These are phyloP conservation scores for Erebia aethiops DNA, from an alignment of 2,888 invertebrate genomes.

Conservation along the genomic window DNA sequence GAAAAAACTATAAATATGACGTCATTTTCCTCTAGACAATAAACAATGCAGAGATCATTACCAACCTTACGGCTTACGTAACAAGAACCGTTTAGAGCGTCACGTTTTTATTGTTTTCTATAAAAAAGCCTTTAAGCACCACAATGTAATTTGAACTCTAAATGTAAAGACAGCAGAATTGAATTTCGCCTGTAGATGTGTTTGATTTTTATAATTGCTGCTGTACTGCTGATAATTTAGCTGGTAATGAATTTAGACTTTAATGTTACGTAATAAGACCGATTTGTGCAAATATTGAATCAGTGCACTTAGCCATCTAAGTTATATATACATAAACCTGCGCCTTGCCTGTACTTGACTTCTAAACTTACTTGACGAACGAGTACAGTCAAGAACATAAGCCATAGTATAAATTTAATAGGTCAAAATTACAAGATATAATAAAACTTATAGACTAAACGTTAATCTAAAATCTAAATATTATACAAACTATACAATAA, in stretches of 20 bases:
- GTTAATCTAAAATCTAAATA: too few species aligned
- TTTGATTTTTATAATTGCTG: constrained; percentile 20
- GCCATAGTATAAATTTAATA: too few species aligned
- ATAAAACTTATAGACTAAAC: too few species aligned
- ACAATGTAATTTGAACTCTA: constrained; percentile 16
- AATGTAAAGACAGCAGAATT: background rate
- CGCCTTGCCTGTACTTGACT: constrained; percentile 67
- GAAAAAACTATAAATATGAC: constrained; percentile 37
- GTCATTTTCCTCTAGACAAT: constrained; percentile 25
- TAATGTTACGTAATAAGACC: constrained; percentile 5
- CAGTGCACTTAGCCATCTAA: constrained; percentile 41
- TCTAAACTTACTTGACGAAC: constrained; percentile 67
- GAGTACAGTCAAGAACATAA: constrained; percentile 55
- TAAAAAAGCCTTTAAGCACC: background rate
- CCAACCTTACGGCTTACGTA: constrained; percentile 11
- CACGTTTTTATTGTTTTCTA: constrained; percentile 13
- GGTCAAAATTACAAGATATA: too few species aligned
- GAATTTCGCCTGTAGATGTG: background rate
- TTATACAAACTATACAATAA: too few species aligned
- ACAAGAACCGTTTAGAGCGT: constrained; percentile 16
- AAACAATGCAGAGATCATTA: constrained; percentile 7
- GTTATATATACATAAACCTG: constrained; percentile 68
- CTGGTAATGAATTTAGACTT: constrained; percentile 11
- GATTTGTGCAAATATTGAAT: constrained; percentile 15
- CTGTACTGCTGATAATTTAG: constrained; percentile 12